Conservation (phyloP, 2,888 invertebrate genomes). For the Apoda limacodes region DNA sequence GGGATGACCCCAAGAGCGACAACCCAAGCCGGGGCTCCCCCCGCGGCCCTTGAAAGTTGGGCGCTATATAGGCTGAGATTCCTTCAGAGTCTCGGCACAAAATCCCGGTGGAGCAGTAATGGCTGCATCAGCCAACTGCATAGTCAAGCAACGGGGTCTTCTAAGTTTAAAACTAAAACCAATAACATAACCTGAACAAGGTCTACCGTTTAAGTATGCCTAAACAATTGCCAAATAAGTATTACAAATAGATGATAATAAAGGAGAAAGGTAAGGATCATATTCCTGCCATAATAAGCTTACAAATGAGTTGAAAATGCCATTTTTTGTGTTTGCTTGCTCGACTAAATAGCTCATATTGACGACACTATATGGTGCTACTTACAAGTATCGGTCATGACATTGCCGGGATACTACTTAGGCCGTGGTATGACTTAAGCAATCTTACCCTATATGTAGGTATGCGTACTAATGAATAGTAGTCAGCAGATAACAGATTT, state of each 20-base stretch:
- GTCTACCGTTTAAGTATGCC: not conserved
- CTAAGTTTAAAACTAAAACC: not conserved
- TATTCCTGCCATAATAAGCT: not conserved
- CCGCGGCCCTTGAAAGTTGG: not conserved
- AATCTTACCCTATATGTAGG: too few species aligned
- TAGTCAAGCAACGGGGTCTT: not conserved
- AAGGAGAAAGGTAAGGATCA: not conserved
- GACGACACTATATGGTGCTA: not conserved
- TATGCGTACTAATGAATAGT: too few species aligned
- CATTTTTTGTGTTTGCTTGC: not conserved
- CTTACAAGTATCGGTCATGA: too few species aligned
- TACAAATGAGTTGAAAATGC: not conserved
- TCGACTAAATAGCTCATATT: conserved; percentile 3
- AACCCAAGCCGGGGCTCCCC: too few species aligned
- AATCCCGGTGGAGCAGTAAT: too few species aligned
- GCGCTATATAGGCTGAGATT: too few species aligned
- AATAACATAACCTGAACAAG: not conserved
- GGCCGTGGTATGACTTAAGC: conserved; percentile 1
- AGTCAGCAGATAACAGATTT: too few species aligned
- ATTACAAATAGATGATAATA: conserved; percentile 1
- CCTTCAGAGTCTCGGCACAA: too few species aligned
- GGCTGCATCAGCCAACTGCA: too few species aligned
- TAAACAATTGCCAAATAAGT: too few species aligned
- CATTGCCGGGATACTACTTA: too few species aligned
- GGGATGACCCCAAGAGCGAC: too few species aligned